Evolutionary conservation across 2,113 vertebrate species (phyloP), one percentile per base, ranked within the genome.

Genomic region (Etheostoma cragini): DNA sequence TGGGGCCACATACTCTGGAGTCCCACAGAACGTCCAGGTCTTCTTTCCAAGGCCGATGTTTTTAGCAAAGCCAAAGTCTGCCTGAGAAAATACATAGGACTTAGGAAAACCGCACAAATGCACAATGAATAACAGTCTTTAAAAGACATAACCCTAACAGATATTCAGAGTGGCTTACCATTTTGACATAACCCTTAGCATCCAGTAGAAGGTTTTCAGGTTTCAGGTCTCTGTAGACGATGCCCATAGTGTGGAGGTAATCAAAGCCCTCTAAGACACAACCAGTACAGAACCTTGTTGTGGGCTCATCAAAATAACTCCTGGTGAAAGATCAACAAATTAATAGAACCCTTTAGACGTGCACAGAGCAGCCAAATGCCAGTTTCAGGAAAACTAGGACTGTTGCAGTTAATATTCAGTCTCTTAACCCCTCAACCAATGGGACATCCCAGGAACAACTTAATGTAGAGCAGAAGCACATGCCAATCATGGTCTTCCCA

Each of bases 1-100:
- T 22, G 95, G 95, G 57, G 95, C 94, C 76, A 96, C 94, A 15
- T 96, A 96, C 82, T 96, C 95, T 1, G 95, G 95, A 7, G 95
- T 96, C 10, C 95, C 95, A 78, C 95, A 96, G 88, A 96, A 96
- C 0, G 95, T 96, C 95, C 95, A 96, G 0, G 94, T 95, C 85
- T 96, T 96, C 84, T 94, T 95, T 21, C 95, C 95, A 19, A 89
- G 79, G 8, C 94, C 95, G 7, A 96, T 94, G 68, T 86, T 91
- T 82, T 96, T 96, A 12, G 95, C 95, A 84, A 96, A 96, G 24
- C 95, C 95, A 88, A 96, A 96, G 83, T 96, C 95, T 68, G 92
- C 91, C 95, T 96, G 49, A 26, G 73, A 50, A 73, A 17, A 76
- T 1, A 38, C 1, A 47, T 6, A 73, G 15, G 38, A 52, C 61